Conservation (phyloP, 2,888 invertebrate species). For the Drosophila subquinaria region DNA sequence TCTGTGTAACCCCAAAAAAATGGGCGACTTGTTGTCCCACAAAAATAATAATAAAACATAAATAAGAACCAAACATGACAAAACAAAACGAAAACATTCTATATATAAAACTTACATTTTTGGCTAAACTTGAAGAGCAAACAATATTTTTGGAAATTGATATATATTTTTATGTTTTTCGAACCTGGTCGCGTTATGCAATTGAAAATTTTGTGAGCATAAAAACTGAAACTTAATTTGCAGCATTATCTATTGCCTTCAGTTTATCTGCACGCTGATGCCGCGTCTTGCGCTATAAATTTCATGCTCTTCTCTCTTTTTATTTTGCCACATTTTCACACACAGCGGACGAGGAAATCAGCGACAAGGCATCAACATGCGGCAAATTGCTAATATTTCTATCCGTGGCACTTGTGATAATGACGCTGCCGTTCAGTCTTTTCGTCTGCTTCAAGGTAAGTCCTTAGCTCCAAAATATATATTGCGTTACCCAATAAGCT, state of each 20-base stretch:
- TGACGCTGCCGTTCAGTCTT: conserved; percentile 96
- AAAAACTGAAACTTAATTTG: conserved; percentile 53
- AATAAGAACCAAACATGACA: conserved; percentile 8
- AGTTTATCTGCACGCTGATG: conserved; percentile 31
- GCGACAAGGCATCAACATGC: conserved; percentile 90
- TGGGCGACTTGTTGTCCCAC: conserved; percentile 66
- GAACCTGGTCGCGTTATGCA: conserved; percentile 24
- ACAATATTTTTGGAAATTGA: conserved; percentile 33
- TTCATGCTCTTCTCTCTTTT: conserved; percentile 20
- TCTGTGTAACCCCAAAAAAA: conserved; percentile 19
- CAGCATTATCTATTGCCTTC: conserved; percentile 57
- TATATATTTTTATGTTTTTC: conserved; percentile 14
- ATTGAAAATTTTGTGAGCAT: conserved; percentile 31
- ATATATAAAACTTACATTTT: conserved; percentile 51
- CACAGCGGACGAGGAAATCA: conserved; percentile 88
- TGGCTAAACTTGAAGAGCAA: conserved; percentile 60
- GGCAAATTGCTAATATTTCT: conserved; percentile 93
- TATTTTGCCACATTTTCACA: conserved; percentile 66
- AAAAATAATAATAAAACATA: conserved; percentile 6
- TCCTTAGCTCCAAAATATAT: conserved; percentile 12
- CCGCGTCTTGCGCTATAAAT: conserved; percentile 43
- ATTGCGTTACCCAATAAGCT: conserved; percentile 6
- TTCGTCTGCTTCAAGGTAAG: conserved; percentile 97
- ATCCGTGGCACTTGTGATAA: conserved; percentile 92
- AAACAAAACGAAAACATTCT: conserved; percentile 1